These are phyloP conservation scores for Pseudeuparius sepicola DNA, from an alignment of 2,888 invertebrate species.

Conservation along the genomic window DNA sequence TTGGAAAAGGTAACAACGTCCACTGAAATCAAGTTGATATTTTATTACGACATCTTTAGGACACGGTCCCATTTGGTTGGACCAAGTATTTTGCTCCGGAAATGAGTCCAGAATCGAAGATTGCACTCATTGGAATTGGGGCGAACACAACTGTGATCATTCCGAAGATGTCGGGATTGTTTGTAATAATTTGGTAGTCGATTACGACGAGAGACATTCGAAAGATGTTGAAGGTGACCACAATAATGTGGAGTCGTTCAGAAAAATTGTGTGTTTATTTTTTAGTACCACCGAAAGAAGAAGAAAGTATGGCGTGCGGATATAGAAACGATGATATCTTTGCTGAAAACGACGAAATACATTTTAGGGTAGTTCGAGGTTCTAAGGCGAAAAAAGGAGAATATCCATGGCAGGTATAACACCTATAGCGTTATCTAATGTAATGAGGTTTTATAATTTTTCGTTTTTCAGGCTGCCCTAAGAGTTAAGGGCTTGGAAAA, in stretches of 20 bases:
- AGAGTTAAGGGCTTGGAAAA: conserved; percentile 44
- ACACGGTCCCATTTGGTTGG: conserved; percentile 60
- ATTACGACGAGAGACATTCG: conserved; percentile 20
- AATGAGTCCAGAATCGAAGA: conserved; percentile 52
- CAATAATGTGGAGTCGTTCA: no score
- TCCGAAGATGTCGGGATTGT: conserved; percentile 55
- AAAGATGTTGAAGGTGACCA: no score
- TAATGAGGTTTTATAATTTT: conserved; percentile 4
- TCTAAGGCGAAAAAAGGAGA: conserved; percentile 51
- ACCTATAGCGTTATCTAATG: conserved; percentile 8
- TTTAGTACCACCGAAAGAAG: no score
- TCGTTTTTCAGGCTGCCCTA: conserved; percentile 48
- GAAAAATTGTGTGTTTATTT: no score
- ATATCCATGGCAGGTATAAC: conserved; percentile 64
- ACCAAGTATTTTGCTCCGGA: conserved; percentile 57
- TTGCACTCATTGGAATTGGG: conserved; percentile 61
- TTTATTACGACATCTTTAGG: no score
- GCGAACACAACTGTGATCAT: conserved; percentile 61
- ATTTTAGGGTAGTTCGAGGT: conserved; percentile 53
- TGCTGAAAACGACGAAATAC: conserved; percentile 36
- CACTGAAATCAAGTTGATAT: no score
- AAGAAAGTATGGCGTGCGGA: conserved; percentile 40
- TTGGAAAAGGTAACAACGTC: conserved; percentile 45
- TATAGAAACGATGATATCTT: conserved; percentile 42
- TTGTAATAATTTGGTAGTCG: conserved; percentile 33